Evolutionary conservation across 1,140 invertebrate species (phyloP).

Genomic region (Cotesia vestalis): DNA sequence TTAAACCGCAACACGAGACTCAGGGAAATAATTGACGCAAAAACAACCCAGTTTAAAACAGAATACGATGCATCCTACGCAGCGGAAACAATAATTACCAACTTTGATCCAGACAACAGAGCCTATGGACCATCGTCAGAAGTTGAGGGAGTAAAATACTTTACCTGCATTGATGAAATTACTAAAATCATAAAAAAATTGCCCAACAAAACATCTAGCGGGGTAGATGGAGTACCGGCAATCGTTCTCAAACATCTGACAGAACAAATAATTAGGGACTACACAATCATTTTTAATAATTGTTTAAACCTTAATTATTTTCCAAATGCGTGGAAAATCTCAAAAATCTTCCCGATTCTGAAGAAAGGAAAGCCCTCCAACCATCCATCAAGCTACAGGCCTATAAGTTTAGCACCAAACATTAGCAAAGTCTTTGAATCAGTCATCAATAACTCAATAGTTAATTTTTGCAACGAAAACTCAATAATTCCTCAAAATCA

Average conservation of each 20-base stretch:
- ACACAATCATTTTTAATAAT: constrained; percentile 36
- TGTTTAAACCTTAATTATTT: constrained; percentile 35
- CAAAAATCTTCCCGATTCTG: constrained; percentile 39
- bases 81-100: constrained; percentile 9
- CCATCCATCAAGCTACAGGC: constrained; percentile 23
- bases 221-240: constrained; percentile 33
- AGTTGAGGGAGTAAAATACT: not conserved
- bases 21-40: constrained; percentile 11
- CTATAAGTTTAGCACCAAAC: constrained; percentile 2
- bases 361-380: constrained; percentile 40
- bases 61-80: not conserved
- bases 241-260: constrained; percentile 37
- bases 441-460: constrained; percentile 16
- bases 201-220: constrained; percentile 37
- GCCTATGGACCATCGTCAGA: constrained; percentile 18
- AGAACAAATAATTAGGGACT: constrained; percentile 20
- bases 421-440: constrained; percentile 23
- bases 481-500: constrained; percentile 2
- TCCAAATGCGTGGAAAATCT: constrained; percentile 40
- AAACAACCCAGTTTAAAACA: too few species aligned
- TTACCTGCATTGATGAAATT: not conserved
- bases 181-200: constrained; percentile 35
- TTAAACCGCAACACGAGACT: constrained; percentile 24
- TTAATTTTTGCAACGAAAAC: not conserved
- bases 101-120: not conserved